A percentile compares a stretch with the other conserved stretches of the same genome.
phyloP scores from a whole-genome alignment of 2,797 vertebrate species.

The Apogon hyalosoma region DNA sequence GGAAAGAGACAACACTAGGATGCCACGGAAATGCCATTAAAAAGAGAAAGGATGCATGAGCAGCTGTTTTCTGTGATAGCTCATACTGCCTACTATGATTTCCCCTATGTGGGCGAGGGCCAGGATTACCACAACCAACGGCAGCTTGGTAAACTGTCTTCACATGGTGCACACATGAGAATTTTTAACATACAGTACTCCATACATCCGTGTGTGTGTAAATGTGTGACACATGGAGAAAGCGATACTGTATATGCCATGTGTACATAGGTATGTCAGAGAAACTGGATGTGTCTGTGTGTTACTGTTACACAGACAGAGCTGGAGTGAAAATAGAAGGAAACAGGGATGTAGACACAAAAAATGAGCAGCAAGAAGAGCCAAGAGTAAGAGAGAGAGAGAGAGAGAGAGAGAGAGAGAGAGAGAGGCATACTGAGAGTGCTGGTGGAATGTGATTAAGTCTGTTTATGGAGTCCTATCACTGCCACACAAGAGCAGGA shows the following conservation, averaged over 20 bases:
- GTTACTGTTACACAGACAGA: not conserved
- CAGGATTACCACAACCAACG: slow-evolving; percentile 67
- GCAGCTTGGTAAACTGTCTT: slow-evolving; percentile 62
- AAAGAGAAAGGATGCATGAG: slow-evolving; percentile 83
- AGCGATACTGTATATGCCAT: not conserved
- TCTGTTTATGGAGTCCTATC: slow-evolving; percentile 86
- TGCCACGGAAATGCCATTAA: slow-evolving; percentile 82
- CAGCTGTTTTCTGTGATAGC: slow-evolving; percentile 82
- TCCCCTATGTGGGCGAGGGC: slow-evolving; percentile 64
- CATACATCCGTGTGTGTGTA: slow-evolving; percentile 8
- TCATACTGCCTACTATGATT: slow-evolving; percentile 76
- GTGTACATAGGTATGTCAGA: not conserved
- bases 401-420: slow-evolving; percentile 2
- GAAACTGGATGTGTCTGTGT: slow-evolving; percentile 10
- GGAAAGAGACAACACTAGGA: slow-evolving; percentile 75
- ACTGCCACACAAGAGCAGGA: slow-evolving; percentile 88
- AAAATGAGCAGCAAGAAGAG: slow-evolving; percentile 7
- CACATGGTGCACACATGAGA: slow-evolving; percentile 79
- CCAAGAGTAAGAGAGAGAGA: not conserved
- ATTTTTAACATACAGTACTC: slow-evolving; percentile 18
- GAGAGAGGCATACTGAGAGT: slow-evolving; percentile 28
- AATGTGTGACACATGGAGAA: not conserved
- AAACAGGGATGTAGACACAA: not conserved
- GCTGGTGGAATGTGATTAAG: slow-evolving; percentile 80
- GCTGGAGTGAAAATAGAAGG: not conserved